Percentiles rank a stretch among this genome's conserved stretches.
phyloP scores from a whole-genome alignment of 2,113 vertebrate genomes.

The Rhineura floridana region DNA sequence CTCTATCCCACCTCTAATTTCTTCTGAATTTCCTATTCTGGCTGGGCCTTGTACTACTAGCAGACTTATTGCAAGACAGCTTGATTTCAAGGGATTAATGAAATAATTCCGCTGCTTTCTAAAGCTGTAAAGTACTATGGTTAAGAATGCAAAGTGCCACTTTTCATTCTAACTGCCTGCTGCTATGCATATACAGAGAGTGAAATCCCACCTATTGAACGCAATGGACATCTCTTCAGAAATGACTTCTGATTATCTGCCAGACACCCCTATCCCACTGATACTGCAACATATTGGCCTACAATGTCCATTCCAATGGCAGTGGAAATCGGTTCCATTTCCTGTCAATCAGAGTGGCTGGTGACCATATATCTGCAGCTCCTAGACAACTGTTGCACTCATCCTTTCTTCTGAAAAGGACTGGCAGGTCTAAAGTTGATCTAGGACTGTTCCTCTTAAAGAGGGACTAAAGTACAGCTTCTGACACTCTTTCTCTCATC shows the following conservation, averaged over 20 bases:
- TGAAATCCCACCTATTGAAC: not conserved
- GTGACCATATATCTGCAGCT: not conserved
- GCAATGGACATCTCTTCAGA: not conserved
- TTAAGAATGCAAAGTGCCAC: not conserved
- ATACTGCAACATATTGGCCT: not conserved
- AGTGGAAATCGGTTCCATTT: not conserved
- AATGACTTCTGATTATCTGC: not conserved
- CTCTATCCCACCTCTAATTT: accelerated
- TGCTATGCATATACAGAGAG: not conserved
- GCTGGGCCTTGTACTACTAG: not conserved
- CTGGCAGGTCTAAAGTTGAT: not conserved
- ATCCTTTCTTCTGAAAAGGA: not conserved
- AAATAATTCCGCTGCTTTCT: not conserved
- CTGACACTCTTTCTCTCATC: not conserved
- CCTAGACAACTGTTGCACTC: not conserved
- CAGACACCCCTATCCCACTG: not conserved
- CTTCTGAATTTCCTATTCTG: not conserved
- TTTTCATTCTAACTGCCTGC: not conserved
- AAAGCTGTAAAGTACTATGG: not conserved
- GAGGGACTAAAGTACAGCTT: not conserved
- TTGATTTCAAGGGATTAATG: not conserved
- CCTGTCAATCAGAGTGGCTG: not conserved
- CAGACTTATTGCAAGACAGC: not conserved
- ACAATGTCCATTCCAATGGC: not conserved
- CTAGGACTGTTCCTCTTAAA: not conserved